Evolutionary conservation across 1,140 invertebrate species (phyloP).

Genomic region (Lordiphosa mommai): DNA sequence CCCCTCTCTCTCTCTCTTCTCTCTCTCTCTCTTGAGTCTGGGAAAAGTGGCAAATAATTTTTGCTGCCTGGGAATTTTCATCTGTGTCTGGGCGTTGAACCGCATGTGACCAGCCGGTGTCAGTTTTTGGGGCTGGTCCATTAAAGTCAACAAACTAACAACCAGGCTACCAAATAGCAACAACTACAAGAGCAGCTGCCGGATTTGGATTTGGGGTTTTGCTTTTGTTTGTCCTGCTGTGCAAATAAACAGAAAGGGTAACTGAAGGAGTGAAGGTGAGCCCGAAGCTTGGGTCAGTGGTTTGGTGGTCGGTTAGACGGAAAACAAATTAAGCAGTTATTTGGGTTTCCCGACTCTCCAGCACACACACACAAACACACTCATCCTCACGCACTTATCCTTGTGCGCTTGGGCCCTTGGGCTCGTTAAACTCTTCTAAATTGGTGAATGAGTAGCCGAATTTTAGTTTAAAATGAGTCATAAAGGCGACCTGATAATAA

Average conservation of each 20-base stretch:
- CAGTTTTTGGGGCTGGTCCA: constrained; percentile 24
- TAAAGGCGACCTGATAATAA: constrained; percentile 3
- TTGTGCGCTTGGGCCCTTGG: not conserved
- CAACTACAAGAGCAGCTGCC: constrained; percentile 44
- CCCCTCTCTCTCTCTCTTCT: not conserved
- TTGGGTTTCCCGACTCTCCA: constrained; percentile 52
- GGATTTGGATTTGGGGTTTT: constrained; percentile 27
- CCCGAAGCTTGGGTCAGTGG: constrained; percentile 4
- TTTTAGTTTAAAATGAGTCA: constrained; percentile 5
- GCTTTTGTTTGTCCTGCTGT: constrained; percentile 41
- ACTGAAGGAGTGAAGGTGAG: too few relatives aligned
- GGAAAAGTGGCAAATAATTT: constrained; percentile 62
- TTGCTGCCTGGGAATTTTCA: constrained; percentile 38
- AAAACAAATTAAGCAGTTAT: constrained; percentile 77
- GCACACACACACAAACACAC: constrained; percentile 13
- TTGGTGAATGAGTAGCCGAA: not conserved
- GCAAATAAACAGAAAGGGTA: constrained; percentile 47
- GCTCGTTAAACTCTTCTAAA: constrained; percentile 31
- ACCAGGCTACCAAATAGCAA: constrained; percentile 22
- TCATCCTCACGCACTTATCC: constrained; percentile 1
- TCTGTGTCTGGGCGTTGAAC: constrained; percentile 41
- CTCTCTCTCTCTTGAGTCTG: not conserved
- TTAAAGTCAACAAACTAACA: constrained; percentile 69
- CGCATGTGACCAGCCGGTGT: constrained; percentile 47
- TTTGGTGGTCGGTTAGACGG: constrained; percentile 12